Evolutionary conservation across 2,113 vertebrate species (phyloP).

Genomic region (Solea senegalensis): DNA sequence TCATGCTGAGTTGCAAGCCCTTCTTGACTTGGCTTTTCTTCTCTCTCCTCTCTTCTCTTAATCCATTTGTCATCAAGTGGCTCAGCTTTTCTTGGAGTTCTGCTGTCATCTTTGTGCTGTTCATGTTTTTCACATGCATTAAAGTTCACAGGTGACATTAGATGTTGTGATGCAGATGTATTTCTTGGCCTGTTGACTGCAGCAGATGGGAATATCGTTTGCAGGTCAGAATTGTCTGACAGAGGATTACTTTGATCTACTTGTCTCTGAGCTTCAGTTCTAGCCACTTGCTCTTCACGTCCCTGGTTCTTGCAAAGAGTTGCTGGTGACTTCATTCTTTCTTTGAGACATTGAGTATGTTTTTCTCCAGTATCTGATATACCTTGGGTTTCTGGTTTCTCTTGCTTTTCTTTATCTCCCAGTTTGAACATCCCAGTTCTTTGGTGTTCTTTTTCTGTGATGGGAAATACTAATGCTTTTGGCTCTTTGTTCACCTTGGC

Average conservation of each 20-base stretch:
- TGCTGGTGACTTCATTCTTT: conserved; percentile 8
- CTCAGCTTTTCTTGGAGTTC: conserved; percentile 15
- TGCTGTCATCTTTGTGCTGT: conserved; percentile 28
- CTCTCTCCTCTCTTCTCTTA: background rate
- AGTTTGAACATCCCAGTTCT: conserved; percentile 77
- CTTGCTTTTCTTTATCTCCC: conserved; percentile 65
- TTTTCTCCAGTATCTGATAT: conserved; percentile 2
- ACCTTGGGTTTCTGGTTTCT: conserved; percentile 38
- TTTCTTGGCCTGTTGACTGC: conserved; percentile 21
- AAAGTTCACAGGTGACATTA: background rate
- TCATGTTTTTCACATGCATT: conserved; percentile 44
- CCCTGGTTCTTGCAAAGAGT: conserved; percentile 9
- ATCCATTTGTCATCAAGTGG: background rate
- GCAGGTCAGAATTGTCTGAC: conserved; percentile 10
- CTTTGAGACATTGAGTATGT: conserved; percentile 12
- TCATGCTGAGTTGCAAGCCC: conserved; percentile 18
- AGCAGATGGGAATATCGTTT: conserved; percentile 27
- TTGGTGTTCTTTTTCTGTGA: conserved; percentile 70
- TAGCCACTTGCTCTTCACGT: conserved; percentile 8
- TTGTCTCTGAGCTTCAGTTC: conserved; percentile 15
- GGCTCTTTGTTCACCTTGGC: conserved; percentile 63
- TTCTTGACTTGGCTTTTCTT: conserved; percentile 38
- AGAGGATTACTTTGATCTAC: conserved; percentile 12
- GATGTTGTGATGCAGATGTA: conserved; percentile 1
- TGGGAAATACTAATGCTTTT: conserved; percentile 65